phyloP scores from a whole-genome alignment of 2,888 invertebrate species.

The Lydus trimaculatus region DNA sequence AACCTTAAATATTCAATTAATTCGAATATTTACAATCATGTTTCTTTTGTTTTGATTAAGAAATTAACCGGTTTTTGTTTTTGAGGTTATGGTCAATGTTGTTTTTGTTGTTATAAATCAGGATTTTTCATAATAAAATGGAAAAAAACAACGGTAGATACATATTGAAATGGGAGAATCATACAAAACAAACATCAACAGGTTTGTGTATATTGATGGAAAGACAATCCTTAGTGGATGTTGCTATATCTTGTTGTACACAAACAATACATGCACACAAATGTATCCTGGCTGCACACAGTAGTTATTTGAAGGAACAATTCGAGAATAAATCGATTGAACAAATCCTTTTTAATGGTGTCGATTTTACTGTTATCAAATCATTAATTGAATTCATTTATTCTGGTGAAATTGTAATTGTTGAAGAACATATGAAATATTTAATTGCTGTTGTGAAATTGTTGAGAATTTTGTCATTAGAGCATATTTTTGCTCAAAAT shows the following conservation, averaged over 20 bases:
- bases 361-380: constrained; percentile 75
- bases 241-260: constrained; percentile 77
- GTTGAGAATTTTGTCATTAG: constrained; percentile 71
- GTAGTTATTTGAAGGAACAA: constrained; percentile 62
- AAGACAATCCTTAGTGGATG: constrained; percentile 76
- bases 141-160: constrained; percentile 25
- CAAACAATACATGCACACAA: constrained; percentile 78
- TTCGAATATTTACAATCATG: too few relatives aligned
- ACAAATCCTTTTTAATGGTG: constrained; percentile 70
- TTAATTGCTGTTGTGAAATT: constrained; percentile 74
- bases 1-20: neutral
- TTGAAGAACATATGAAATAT: constrained; percentile 73
- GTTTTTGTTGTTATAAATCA: neutral
- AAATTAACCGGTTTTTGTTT: neutral
- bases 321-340: constrained; percentile 66
- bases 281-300: constrained; percentile 75
- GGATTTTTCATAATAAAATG: constrained; percentile 10
- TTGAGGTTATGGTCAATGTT: constrained; percentile 25
- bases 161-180: constrained; percentile 62
- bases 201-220: constrained; percentile 75
- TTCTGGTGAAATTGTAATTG: constrained; percentile 75
- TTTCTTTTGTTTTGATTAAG: neutral
- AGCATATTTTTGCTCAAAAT: constrained; percentile 65
- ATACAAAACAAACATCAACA: constrained; percentile 72
- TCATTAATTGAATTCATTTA: constrained; percentile 80